phyloP scores from a whole-genome alignment of 1,140 invertebrate genomes.

The Euwallacea fornicatus region DNA sequence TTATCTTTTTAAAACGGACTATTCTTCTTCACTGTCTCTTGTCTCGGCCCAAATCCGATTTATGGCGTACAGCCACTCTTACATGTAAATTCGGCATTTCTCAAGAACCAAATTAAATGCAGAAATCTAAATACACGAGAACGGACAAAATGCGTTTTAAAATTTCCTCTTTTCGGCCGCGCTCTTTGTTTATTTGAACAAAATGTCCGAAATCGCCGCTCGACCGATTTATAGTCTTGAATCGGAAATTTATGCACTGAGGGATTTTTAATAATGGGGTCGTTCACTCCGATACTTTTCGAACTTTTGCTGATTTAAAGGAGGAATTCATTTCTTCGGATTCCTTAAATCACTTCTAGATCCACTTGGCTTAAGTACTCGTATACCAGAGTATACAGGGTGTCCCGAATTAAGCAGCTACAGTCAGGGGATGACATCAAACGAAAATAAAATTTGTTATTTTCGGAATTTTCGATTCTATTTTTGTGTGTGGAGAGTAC shows the following conservation, averaged over 20 bases:
- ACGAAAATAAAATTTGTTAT: too few relatives aligned
- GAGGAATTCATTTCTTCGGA: too few relatives aligned
- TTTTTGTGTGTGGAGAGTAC: too few relatives aligned
- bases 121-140: slow-evolving; percentile 40
- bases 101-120: slow-evolving; percentile 41
- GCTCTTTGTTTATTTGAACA: slow-evolving; percentile 31
- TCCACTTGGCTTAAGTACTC: too few relatives aligned
- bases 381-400: too few relatives aligned
- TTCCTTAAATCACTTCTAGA: too few relatives aligned
- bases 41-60: slow-evolving; percentile 34
- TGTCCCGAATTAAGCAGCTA: too few relatives aligned
- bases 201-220: slow-evolving; percentile 22
- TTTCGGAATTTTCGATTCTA: too few relatives aligned
- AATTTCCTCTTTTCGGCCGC: slow-evolving; percentile 24
- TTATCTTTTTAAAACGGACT: slow-evolving; percentile 43
- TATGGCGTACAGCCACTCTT: slow-evolving; percentile 42
- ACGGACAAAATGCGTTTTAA: slow-evolving; percentile 37
- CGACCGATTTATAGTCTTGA: slow-evolving; percentile 18
- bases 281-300: background rate
- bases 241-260: slow-evolving; percentile 26
- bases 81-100: slow-evolving; percentile 43
- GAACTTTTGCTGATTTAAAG: too few relatives aligned
- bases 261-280: slow-evolving; percentile 17
- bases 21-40: slow-evolving; percentile 42
- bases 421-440: too few relatives aligned